Evolutionary conservation across 2,888 invertebrate species (phyloP).

Genomic region (Dinocampus coccinellae): DNA sequence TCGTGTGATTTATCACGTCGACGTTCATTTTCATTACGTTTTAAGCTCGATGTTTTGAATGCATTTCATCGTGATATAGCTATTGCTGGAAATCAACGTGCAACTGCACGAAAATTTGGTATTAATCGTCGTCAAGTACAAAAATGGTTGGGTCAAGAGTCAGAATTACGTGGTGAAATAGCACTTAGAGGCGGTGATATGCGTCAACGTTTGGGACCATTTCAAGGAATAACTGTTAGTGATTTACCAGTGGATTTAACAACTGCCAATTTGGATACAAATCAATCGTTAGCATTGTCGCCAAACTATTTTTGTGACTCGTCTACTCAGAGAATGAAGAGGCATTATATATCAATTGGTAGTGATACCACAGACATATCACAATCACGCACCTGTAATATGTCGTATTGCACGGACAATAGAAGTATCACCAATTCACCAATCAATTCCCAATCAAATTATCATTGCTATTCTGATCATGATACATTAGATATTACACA

Average conservation of each 20-base stretch:
- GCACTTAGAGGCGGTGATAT: constrained; percentile 58
- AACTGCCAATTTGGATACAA: constrained; percentile 49
- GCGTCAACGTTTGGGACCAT: constrained; percentile 65
- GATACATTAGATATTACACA: constrained; percentile 44
- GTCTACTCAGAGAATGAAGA: constrained; percentile 41
- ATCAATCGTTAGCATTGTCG: constrained; percentile 48
- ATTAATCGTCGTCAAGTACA: constrained; percentile 72
- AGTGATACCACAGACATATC: not conserved
- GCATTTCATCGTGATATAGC: constrained; percentile 69
- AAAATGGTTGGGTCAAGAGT: constrained; percentile 71
- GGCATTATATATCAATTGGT: constrained; percentile 47
- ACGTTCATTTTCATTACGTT: constrained; percentile 70
- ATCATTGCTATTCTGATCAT: constrained; percentile 56
- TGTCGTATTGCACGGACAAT: constrained; percentile 57
- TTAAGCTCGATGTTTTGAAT: constrained; percentile 70
- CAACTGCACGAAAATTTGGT: constrained; percentile 71
- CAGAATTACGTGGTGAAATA: constrained; percentile 65
- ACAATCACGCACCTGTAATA: constrained; percentile 47
- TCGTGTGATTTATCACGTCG: constrained; percentile 56
- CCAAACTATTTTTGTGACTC: constrained; percentile 53
- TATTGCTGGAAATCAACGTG: constrained; percentile 70
- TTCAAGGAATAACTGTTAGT: constrained; percentile 45
- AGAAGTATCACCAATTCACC: constrained; percentile 42
- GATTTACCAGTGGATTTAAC: constrained; percentile 63
- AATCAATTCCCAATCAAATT: constrained; percentile 47